phyloP scores from a whole-genome alignment of 2,113 vertebrate genomes.

The Ellobius talpinus region DNA sequence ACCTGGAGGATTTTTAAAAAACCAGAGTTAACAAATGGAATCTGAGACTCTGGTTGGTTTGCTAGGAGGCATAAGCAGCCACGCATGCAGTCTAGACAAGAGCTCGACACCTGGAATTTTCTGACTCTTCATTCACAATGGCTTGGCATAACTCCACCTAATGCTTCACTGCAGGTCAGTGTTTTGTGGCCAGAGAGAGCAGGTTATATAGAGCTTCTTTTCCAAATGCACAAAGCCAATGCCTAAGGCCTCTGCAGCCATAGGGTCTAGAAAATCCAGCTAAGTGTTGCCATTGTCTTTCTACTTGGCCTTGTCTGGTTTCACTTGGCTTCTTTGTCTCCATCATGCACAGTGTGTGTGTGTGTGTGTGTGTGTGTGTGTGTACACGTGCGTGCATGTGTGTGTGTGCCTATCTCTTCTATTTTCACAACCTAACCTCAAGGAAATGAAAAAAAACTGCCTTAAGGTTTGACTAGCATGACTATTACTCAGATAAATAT shows the following conservation, averaged over 20 bases:
- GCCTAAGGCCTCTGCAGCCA: not conserved
- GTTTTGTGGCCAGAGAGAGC: not conserved
- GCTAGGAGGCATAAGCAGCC: not conserved
- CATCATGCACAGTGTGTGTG: not conserved
- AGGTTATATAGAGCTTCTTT: not conserved
- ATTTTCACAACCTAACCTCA: constrained; percentile 48
- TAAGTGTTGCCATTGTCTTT: not conserved
- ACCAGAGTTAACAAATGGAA: not conserved
- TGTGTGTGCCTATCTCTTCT: not conserved
- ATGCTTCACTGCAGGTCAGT: not conserved
- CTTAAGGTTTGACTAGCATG: constrained; percentile 18
- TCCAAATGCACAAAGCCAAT: not conserved
- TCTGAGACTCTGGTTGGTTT: constrained; percentile 4
- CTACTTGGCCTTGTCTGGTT: not conserved
- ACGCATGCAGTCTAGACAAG: not conserved
- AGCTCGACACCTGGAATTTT: not conserved
- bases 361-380: not conserved
- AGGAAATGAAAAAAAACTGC: constrained; percentile 40
- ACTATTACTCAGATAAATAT: constrained; percentile 53
- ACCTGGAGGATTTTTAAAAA: not conserved
- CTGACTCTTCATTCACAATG: not conserved
- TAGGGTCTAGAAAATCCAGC: not conserved
- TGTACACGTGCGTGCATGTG: not conserved
- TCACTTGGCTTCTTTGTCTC: constrained; percentile 9
- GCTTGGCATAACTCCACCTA: not conserved